Evolutionary conservation across 2,113 vertebrate genomes (phyloP).

Genomic region (Sisor rabdophorus): DNA sequence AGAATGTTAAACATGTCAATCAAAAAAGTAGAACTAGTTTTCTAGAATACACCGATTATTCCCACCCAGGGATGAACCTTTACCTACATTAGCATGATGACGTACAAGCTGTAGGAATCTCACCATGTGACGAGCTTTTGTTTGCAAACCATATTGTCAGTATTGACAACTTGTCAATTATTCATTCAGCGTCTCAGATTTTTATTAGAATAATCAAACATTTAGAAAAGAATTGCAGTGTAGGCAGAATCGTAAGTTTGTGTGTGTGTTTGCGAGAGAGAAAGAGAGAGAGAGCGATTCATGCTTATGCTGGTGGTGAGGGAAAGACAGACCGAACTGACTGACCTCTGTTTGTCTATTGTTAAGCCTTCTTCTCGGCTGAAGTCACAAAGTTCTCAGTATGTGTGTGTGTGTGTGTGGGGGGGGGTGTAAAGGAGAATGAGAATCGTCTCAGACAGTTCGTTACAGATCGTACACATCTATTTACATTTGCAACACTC

Average conservation of each 20-base stretch:
- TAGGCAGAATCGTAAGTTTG: not conserved
- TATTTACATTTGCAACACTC: too few species aligned
- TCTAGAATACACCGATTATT: not conserved
- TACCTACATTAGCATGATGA: not conserved
- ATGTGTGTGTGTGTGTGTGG: constrained; percentile 67
- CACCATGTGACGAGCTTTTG: not conserved
- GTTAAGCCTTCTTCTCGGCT: constrained; percentile 64
- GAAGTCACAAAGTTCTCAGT: constrained; percentile 73
- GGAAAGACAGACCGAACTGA: constrained; percentile 63
- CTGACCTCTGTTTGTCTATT: constrained; percentile 67
- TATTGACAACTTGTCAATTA: not conserved
- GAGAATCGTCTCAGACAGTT: constrained; percentile 38
- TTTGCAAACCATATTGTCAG: not conserved
- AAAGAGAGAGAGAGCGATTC: not conserved
- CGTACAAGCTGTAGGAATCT: not conserved
- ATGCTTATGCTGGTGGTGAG: constrained; percentile 45
- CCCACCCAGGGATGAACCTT: not conserved
- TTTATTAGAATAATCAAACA: not conserved
- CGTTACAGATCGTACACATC: constrained; percentile 6
- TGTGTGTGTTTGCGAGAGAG: not conserved
- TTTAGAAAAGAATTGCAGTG: not conserved
- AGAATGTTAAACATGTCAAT: not conserved
- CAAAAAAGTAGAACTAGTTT: not conserved
- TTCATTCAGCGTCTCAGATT: not conserved
- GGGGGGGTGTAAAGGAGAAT: constrained; percentile 42